Base-by-base conservation (phyloP, 2,888 invertebrate genomes). In the Drosophila silvestris region DNA sequence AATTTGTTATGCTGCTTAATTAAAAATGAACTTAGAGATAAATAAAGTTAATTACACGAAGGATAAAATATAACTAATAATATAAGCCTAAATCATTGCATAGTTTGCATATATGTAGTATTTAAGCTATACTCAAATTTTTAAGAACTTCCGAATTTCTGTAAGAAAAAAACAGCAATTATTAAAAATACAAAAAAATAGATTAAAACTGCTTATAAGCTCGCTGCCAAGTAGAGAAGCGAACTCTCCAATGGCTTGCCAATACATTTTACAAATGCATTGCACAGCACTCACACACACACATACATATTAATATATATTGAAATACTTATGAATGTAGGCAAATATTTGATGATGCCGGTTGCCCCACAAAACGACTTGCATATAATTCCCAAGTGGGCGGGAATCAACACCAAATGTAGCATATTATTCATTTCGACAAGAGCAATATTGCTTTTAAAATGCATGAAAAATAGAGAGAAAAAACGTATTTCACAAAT, bases 381-480 rank as follows among this genome's bases (percentile, higher is more conserved):
- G 79, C 76, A 56, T 30, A 39, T 54, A 41, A 47, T 50, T 85
- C 82, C 73, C 81, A 47, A 50, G 74, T 57, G 77, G 14, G 62
- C 35, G n/a, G 54, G 57, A 57, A 62, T 39, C 69, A 57, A 59
- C 58, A 58, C 68, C 67, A 77, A 81, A 79, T 83, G 82, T 74
- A 68, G 79, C 74, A 83, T 78, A 89, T 87, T 86, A 83, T 78
- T 85, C 89, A 85, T 87, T 83, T 87, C 77, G 82, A 79, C 82
- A 81, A 81, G 74, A 83, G 58, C 74, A 64, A 89, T 82, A 87
- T 86, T 89, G 83, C 87, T 89, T 89, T 87, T 89, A 83, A 85
- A 86, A 89, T 86, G 72, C 72, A 77, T 66, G 50, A 56, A 39
- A 70, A 59, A 60, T 64, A 63, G 39, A 19, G 5, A 6, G 39